Evolutionary conservation across 2,888 invertebrate genomes (phyloP).

Genomic region (Capitulum mitella): DNA sequence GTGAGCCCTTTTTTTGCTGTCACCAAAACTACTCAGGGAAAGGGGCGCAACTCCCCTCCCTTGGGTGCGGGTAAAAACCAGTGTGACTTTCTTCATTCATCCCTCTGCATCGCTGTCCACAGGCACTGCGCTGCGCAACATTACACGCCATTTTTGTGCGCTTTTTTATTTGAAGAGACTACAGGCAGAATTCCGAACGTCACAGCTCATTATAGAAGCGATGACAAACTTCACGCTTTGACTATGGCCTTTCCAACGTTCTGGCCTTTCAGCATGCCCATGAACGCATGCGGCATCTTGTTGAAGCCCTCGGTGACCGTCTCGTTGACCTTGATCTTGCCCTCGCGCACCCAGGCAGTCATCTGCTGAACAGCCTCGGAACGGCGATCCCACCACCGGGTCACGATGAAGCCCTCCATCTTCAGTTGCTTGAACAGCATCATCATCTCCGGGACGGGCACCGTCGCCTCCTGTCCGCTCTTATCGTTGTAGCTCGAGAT

Average conservation of each 20-base stretch:
- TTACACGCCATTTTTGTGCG: too few species aligned
- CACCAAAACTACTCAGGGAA: too few species aligned
- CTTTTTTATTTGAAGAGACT: too few species aligned
- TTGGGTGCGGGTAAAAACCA: too few species aligned
- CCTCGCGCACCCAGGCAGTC: slow-evolving; percentile 54
- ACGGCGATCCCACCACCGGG: slow-evolving; percentile 53
- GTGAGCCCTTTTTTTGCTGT: too few species aligned
- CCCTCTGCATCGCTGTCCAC: too few species aligned
- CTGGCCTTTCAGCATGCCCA: slow-evolving; percentile 56
- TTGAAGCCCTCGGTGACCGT: slow-evolving; percentile 64
- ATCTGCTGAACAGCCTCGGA: slow-evolving; percentile 57
- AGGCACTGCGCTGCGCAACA: too few species aligned
- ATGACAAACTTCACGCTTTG: slow-evolving; percentile 47
- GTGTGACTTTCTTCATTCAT: too few species aligned
- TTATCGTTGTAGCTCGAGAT: slow-evolving; percentile 56
- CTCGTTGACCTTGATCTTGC: slow-evolving; percentile 61
- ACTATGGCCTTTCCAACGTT: slow-evolving; percentile 65
- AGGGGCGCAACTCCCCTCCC: too few species aligned
- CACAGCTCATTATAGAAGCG: too few species aligned
- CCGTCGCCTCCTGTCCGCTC: slow-evolving; percentile 36
- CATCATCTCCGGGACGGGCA: neutral
- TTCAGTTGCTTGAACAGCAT: slow-evolving; percentile 49
- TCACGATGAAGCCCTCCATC: slow-evolving; percentile 56
- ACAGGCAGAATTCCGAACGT: too few species aligned
- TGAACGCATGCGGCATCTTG: slow-evolving; percentile 61